Base-by-base conservation (phyloP, 2,113 vertebrate species). In the Fulica atra region DNA sequence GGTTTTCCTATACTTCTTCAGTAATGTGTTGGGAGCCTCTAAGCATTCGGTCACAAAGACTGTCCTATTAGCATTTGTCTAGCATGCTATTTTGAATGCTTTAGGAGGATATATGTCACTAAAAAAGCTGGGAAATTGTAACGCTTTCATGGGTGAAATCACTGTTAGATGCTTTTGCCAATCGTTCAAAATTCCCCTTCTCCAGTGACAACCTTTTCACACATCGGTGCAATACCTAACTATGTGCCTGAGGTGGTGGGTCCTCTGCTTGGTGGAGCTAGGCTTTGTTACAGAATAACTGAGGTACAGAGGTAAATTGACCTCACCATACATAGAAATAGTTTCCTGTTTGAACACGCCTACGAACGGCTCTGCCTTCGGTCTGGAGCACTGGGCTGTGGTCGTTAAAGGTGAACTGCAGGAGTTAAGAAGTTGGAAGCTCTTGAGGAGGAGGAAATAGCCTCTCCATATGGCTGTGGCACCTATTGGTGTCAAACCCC, bases 261-360 rank as follows among this genome's bases (percentile, higher is more conserved):
- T 61, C 13, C 53, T 74, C 20, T 38, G 28, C 10, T 60, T 65
- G 15, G 20, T 71, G 31, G 20, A 83, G 70, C 50, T 50, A 63
- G 46, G 35, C 12, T 83, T 72, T 51, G 8, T 53, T 81, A 78
- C 9, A 17, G n/a, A 74, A n/a, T 16, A 56, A 36, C 42, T 51
- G 40, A 73, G 81, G 36, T 61, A 19, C 5, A 81, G 29, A 5
- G 17, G 19, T 40, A 38, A 73, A n/a, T 10, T 79, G 21, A 65
- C 9, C 25, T 74, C 19, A 31, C 3, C 8, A 29, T 61, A 53
- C 65, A 83, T 36, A 17, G 23, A 69, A 83, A 54, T 4, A 33
- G 5, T 10, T 84, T 59, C 33, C 20, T 3, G 6, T 13, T 24
- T 16, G 16, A 20, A 11, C 1, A 1, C 2, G 21, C 36, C 17